phyloP scores from a whole-genome alignment of 2,888 invertebrate species.

The Malthinus seriepunctatus region DNA sequence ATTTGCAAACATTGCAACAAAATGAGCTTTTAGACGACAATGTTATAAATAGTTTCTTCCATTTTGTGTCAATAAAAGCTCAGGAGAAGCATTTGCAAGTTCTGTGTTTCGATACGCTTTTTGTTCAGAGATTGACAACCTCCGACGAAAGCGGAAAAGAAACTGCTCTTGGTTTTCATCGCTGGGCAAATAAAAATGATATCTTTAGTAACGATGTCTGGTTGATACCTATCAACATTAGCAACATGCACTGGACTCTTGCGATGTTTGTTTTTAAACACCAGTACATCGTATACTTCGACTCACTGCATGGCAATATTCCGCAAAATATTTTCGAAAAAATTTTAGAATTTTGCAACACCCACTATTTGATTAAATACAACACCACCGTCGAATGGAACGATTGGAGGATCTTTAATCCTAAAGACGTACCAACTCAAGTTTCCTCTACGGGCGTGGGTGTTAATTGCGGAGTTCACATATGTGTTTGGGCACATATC shows the following conservation, averaged over 20 bases:
- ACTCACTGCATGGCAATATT: not conserved
- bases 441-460: not conserved
- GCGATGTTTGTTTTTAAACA: not conserved
- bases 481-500: not conserved
- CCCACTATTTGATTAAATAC: no score
- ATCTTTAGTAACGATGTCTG: not conserved
- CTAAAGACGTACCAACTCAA: not conserved
- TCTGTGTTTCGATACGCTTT: no score
- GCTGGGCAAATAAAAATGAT: not conserved
- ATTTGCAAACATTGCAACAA: no score
- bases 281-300: not conserved
- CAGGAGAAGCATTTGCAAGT: no score
- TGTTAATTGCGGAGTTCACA: not conserved
- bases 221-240: not conserved
- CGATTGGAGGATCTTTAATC: no score
- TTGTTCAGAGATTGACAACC: no score
- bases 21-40: no score
- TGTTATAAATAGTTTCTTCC: no score
- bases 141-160: no score
- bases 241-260: not conserved
- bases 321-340: not conserved
- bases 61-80: no score
- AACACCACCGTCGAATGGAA: no score
- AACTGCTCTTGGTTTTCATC: not conserved
- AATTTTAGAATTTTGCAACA: no score